Evolutionary conservation across 1,140 invertebrate species (phyloP), one percentile per base, ranked within the genome.

Genomic region (Calephelis virginiensis): DNA sequence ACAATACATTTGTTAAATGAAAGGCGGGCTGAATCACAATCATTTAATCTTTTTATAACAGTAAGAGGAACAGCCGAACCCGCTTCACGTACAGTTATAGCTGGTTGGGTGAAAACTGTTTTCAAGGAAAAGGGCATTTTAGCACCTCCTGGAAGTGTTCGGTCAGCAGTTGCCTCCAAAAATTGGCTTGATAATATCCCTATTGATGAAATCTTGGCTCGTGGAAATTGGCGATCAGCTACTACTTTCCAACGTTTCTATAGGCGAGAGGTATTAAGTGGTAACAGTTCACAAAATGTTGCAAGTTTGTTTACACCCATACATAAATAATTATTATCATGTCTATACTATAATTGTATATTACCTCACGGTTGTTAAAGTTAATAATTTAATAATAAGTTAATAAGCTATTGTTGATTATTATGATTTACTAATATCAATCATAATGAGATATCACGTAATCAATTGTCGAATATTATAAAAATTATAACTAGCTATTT

Each of bases 21-120:
- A n/a, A n/a, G n/a, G n/a, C n/a, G n/a, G n/a, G n/a, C n/a, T n/a
- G n/a, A 38, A n/a, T 50, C 63, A 11, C 62, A 65, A 43, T 60
- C 38, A 10, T 48, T 60, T 37, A 74, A 73, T 66, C 67, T 74
- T 37, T 76, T 77, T 69, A 63, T 74, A 13, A 75, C 67, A 5
- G 13, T 69, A 14, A 50, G 63, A 43, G 77, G 73, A n/a, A 6
- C n/a, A 6, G 17, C 68, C 8, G 64, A 64, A 28, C 70, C 72
- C 8, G 76, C 78, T 11, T 74, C 78, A 11, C 71, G 76, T 11
- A 69, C 73, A 11, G 66, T 78, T 9, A 81, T 81, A 13, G 70
- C 69, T 0, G 70, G 70, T 6, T 81, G 79, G 79, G n/a, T 77
- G 6, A 73, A 72, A 64, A 67, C 67, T n/a, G 6, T 77, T 6